phyloP scores from a whole-genome alignment of 2,113 vertebrate genomes.

The Oncorhynchus gorbuscha region DNA sequence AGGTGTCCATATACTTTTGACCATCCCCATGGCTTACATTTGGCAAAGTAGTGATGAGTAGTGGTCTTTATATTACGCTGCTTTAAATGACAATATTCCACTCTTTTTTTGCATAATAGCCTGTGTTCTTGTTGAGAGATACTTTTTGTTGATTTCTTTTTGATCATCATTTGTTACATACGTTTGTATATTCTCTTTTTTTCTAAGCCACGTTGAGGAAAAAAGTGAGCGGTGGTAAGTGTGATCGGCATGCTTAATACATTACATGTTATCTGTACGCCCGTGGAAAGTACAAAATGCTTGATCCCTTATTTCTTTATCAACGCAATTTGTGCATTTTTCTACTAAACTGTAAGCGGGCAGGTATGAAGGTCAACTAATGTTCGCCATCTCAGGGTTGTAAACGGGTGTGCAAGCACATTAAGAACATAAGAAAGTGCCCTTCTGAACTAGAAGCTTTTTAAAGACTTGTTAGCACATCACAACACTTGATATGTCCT shows the following conservation, averaged over 20 bases:
- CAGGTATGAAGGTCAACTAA: too few species aligned
- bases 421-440: not conserved
- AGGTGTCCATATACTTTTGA: too few species aligned
- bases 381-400: too few species aligned
- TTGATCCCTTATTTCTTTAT: not conserved
- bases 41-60: too few species aligned
- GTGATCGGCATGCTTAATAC: not conserved
- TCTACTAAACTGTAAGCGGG: too few species aligned
- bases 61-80: not conserved
- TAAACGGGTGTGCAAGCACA: not conserved
- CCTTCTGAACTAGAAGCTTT: not conserved
- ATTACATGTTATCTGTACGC: not conserved
- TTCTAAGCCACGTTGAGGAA: constrained; percentile 87
- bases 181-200: too few species aligned
- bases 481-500: too few species aligned
- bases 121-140: not conserved
- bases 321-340: not conserved
- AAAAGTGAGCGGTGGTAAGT: constrained; percentile 82
- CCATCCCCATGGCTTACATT: too few species aligned
- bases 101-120: not conserved
- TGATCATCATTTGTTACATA: too few species aligned
- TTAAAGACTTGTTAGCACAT: constrained; percentile 2
- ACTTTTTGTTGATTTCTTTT: constrained; percentile 56
- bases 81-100: not conserved
- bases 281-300: not conserved